Evolutionary conservation across 2,113 vertebrate species (phyloP), one percentile per base, ranked within the genome.

Genomic region (Chionodraco myersi): DNA sequence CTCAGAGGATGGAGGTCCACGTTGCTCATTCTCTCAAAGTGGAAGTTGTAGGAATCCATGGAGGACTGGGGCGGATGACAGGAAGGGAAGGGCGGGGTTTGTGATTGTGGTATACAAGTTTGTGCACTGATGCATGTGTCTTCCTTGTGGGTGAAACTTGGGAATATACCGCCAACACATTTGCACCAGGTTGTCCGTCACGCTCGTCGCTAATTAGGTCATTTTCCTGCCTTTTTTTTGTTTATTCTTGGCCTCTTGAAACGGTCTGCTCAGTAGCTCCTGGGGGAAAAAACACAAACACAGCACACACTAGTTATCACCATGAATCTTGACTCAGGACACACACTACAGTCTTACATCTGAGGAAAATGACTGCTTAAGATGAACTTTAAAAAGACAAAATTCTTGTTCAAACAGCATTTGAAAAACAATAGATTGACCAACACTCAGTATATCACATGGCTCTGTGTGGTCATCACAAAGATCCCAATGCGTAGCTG

Each of bases 1-100:
- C 93, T 91, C 60, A 94, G 84, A 62, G 90, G 84, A 77, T 88
- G 75, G 3, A 95, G 87, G 72, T 96, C 94, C 41, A 95, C 81
- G 89, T 90, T 93, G 89, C 88, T 95, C 94, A 89, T 91, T 79
- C 84, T 92, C 86, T 95, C 94, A 88, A 94, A 93, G 68, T 94
- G 92, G 41, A 94, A 92, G 89, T 71, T 89, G 89, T 90, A 94
- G 79, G 94, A 95, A 90, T 96, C 94, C 95, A 96, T 88, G 81
- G 81, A 90, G 89, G 88, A 83, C 58, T 23, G 61, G 77, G 82
- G 69, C 18, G 9, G 77, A 68, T 13, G 79, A 81, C 84, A 82
- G 82, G 82, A 80, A 73, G 66, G 77, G 74, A 87, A 63, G 81
- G 82, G 71, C 61, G 53, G 61, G 72, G 77, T 77, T 44, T 80